A percentile compares a stretch with the other conserved stretches of the same genome.
Conservation (phyloP, 2,888 invertebrate species). For the Anagyrus pseudococci region DNA sequence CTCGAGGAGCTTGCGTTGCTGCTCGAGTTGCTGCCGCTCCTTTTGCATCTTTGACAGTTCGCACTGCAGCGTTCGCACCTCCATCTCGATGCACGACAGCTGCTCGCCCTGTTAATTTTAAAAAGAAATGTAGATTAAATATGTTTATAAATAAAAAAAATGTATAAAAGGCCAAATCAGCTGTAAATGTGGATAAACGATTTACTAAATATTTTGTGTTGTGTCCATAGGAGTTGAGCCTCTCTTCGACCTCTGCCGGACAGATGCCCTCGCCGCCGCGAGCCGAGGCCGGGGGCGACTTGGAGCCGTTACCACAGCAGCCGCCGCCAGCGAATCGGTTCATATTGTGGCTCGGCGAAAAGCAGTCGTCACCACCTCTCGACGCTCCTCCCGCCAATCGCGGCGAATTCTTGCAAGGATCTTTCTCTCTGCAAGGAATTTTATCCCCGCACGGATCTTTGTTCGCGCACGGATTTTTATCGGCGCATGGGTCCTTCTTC, state of each 20-base stretch:
- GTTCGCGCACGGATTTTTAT: too few species aligned
- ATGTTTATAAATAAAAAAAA: too few species aligned
- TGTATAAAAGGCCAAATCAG: too few species aligned
- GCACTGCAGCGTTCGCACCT: conserved; percentile 67
- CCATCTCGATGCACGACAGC: conserved; percentile 67
- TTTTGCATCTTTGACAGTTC: conserved; percentile 64
- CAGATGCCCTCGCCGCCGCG: conserved; percentile 47
- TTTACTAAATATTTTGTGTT: conserved; percentile 61
- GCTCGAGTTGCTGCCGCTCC: conserved; percentile 64
- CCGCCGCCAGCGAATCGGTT: neutral
- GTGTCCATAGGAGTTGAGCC: conserved; percentile 60
- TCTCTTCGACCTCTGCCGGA: conserved; percentile 61
- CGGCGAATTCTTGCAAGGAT: conserved; percentile 43
- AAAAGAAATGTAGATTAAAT: too few species aligned
- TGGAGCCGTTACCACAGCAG: neutral
- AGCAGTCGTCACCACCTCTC: conserved; percentile 38
- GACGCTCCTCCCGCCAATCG: conserved; percentile 53
- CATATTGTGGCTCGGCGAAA: neutral
- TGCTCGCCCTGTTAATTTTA: conserved; percentile 66
- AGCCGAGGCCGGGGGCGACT: neutral
- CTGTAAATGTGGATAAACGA: too few species aligned
- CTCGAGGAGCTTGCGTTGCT: conserved; percentile 58
- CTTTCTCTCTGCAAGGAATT: too few species aligned
- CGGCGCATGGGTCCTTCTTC: too few species aligned
- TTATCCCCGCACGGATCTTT: too few species aligned